These are phyloP conservation scores for Numenius arquata DNA, from an alignment of 2,113 vertebrate genomes.

Conservation along the genomic window DNA sequence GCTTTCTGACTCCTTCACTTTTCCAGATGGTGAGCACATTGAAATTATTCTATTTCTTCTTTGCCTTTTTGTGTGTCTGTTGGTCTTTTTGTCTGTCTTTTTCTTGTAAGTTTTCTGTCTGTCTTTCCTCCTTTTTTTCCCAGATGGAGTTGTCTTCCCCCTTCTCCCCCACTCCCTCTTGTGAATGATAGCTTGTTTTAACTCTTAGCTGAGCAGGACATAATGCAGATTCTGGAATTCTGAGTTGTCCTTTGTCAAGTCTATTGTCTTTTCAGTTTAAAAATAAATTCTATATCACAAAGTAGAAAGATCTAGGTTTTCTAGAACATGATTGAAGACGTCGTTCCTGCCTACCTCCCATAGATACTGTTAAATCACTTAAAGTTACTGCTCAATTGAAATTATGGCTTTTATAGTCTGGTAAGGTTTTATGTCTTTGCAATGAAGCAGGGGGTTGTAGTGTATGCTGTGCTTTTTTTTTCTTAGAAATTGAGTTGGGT, in stretches of 20 bases:
- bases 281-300: neutral
- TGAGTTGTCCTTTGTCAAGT: neutral
- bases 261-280: neutral
- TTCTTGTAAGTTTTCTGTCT: no score
- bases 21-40: neutral
- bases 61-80: neutral
- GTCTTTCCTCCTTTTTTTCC: neutral
- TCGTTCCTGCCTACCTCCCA: neutral
- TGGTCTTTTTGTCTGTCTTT: neutral
- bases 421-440: neutral
- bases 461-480: neutral
- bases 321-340: neutral
- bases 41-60: neutral
- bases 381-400: neutral
- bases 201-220: neutral
- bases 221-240: neutral
- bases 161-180: accelerated
- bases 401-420: neutral
- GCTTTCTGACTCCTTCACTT: neutral
- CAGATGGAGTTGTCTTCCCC: no score
- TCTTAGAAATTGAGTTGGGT: neutral
- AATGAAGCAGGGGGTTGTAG: neutral
- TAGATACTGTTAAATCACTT: neutral
- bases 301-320: neutral
- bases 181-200: neutral